Evolutionary conservation across 2,888 invertebrate species (phyloP), one percentile per base, ranked within the genome.

Genomic region (Netelia melanura): DNA sequence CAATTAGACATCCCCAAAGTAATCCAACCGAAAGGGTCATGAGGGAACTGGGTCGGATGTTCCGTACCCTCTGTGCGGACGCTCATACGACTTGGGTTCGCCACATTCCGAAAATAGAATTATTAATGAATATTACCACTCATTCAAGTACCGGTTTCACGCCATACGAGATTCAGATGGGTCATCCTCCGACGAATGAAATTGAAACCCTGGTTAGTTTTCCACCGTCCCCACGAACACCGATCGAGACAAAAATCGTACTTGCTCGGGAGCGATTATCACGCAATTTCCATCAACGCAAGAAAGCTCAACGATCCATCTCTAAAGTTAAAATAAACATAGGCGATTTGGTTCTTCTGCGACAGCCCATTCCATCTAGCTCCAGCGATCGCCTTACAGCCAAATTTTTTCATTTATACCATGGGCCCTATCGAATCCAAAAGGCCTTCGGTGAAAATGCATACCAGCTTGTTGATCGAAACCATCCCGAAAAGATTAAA

Each of bases 21-120:
- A 78, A 83, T 52, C 83, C 74, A 2, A 78, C 83, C n/a, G 83
- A 83, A 38, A 21, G 78, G 9, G 44, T 78, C 0, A 78, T 78
- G 83, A 43, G 83, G 1, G 83, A 83, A 61, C 14, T 83, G 0
- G 83, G 78, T 1, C 65, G 44, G n/a, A 61, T 72, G n/a, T 81
- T 72, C 56, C 11, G 72, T 8, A 72, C 23, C 8, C 74, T 25
- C 43, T 74, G 81, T 38, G 11, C 74, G 2, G 52, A 64, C 14
- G 17, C 38, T 54, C 81, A 81, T 23, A 81, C 74, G 6, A 43
- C 17, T 11, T 81, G 81, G 81, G 81, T 54, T 1, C 65, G 67
- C 21, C 43, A 43, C 14, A 23, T 83, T 10, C 23, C 23, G 0
- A 25, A 43, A 10, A 68, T 79, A 6, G 54, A 83, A 21, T 14